phyloP scores from a whole-genome alignment of 2,888 invertebrate species.

The Mactromeris polynyma region DNA sequence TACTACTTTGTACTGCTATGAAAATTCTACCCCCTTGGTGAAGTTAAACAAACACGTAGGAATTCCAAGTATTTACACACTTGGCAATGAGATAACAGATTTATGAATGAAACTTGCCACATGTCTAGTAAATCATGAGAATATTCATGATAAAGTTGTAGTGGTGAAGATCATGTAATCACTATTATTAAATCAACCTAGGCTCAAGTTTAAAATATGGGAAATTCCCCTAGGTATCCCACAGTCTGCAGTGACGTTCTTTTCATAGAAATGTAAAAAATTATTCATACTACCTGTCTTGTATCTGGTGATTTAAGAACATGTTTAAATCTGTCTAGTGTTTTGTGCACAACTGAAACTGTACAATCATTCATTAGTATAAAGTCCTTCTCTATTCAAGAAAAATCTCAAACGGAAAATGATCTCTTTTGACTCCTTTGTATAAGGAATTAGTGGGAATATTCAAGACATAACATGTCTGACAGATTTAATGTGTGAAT shows the following conservation, averaged over 20 bases:
- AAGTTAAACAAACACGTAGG: not conserved
- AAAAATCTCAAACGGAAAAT: too few relatives aligned
- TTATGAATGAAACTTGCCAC: conserved; percentile 22
- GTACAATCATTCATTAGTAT: too few relatives aligned
- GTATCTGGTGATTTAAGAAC: not conserved
- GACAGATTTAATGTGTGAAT: too few relatives aligned
- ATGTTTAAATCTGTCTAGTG: too few relatives aligned
- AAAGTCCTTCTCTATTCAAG: too few relatives aligned
- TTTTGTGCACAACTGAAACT: too few relatives aligned
- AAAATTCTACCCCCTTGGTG: not conserved
- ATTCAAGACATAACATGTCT: too few relatives aligned
- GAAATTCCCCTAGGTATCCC: not conserved
- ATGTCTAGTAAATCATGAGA: not conserved
- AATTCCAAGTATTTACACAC: conserved; percentile 34
- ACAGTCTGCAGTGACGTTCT: not conserved
- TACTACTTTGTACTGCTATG: not conserved
- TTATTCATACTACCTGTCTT: not conserved
- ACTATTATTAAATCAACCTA: not conserved
- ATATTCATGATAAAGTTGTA: not conserved
- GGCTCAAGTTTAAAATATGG: not conserved
- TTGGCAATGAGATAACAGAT: conserved; percentile 6
- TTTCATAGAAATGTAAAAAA: conserved; percentile 3
- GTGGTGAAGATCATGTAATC: not conserved
- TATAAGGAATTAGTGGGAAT: too few relatives aligned
- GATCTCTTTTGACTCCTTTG: too few relatives aligned